Percentiles rank a stretch among this genome's conserved stretches.
phyloP scores from a whole-genome alignment of 2,113 vertebrate species.

The Notarius lentiginosus region DNA sequence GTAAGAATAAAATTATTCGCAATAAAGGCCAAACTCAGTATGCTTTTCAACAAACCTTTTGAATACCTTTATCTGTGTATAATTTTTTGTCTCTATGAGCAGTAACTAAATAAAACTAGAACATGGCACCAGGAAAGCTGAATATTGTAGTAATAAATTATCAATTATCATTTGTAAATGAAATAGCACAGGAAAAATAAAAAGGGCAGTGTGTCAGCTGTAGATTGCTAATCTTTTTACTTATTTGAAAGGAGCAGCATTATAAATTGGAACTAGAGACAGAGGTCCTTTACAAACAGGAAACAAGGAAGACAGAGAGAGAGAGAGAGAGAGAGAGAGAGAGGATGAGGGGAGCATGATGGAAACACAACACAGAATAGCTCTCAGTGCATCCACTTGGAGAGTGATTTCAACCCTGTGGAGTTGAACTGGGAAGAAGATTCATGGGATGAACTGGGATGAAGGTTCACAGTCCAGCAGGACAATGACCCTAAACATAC shows the following conservation, averaged over 20 bases:
- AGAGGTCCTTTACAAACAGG: background rate
- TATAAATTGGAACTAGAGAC: background rate
- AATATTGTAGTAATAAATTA: conserved; percentile 11
- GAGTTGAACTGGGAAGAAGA: conserved; percentile 35
- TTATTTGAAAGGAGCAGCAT: background rate
- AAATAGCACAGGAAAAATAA: conserved; percentile 19
- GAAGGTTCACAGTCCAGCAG: no score
- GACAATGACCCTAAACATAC: no score
- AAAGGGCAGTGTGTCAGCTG: background rate
- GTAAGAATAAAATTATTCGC: background rate
- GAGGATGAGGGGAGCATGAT: conserved; percentile 22
- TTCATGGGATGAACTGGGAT: no score
- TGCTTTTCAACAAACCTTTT: background rate
- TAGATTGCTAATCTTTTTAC: background rate
- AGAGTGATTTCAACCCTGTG: conserved; percentile 43
- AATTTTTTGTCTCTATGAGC: background rate
- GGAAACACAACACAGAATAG: conserved; percentile 50
- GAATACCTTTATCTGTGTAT: background rate
- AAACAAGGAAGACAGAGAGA: background rate
- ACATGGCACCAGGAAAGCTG: background rate
- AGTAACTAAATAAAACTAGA: background rate
- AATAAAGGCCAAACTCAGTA: background rate
- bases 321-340: conserved; percentile 1
- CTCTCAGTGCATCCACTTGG: conserved; percentile 55
- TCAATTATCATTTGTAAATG: conserved; percentile 36